Conservation (phyloP, 2,113 vertebrate genomes). For the Podarcis muralis region DNA sequence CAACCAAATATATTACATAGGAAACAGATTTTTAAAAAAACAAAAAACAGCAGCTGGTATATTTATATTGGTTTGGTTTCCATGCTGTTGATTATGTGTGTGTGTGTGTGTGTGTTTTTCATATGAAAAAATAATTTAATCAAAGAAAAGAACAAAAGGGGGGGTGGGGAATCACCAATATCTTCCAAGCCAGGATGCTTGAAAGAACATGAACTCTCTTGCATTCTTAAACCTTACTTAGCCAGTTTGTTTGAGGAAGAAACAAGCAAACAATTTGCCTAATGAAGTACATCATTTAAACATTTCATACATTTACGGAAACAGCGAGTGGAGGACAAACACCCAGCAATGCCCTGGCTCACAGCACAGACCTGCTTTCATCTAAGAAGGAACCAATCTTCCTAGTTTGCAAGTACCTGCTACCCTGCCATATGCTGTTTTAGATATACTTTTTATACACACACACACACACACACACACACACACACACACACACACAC, state of each 20-base stretch:
- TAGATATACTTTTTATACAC: background rate
- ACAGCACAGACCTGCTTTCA: slow-evolving; percentile 14
- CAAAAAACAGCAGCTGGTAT: no score
- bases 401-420: slow-evolving; percentile 8
- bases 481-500: no score
- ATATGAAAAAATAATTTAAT: no score
- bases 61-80: no score
- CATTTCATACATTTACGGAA: slow-evolving; percentile 49
- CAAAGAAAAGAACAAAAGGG: no score
- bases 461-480: background rate
- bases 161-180: background rate
- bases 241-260: slow-evolving; percentile 45
- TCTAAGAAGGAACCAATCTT: slow-evolving; percentile 14
- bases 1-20: no score
- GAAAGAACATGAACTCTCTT: slow-evolving; percentile 40
- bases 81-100: no score
- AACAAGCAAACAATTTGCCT: slow-evolving; percentile 45
- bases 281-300: slow-evolving; percentile 47
- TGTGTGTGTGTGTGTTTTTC: no score
- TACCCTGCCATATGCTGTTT: background rate
- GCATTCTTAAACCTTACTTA: slow-evolving; percentile 39
- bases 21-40: no score
- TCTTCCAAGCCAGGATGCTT: slow-evolving; percentile 22
- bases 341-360: background rate
- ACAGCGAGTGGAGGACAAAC: slow-evolving; percentile 1